Base-by-base conservation (phyloP, 2,797 vertebrate genomes). In the Catamblyrhynchus diadema region DNA sequence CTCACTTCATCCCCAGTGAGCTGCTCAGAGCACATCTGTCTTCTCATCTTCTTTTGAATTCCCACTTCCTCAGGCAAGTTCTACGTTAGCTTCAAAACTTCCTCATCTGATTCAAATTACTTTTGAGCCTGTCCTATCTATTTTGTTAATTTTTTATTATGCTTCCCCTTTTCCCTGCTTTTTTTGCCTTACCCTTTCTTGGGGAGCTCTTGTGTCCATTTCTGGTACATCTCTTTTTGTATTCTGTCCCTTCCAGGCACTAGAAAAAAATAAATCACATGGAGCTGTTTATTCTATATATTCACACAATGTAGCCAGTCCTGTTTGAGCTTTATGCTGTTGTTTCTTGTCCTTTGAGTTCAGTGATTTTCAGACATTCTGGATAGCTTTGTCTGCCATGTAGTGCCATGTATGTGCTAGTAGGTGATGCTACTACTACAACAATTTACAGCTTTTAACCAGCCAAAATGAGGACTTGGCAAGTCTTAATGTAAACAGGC, bases 101-200 rank as follows among this genome's bases (percentile, higher is more conserved):
- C 42, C n/a, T 85, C 20, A 41, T 87, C 42, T 59, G 62, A 89
- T 87, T 78, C 47, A 90, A 69, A 81, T 91, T 30, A 51, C 28
- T 91, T 91, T 77, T 78, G 66, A 93, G 30, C 35, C n/a, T 86
- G 35, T 80, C 56, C 48, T 73, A 12, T 75, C 37, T 91, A n/a
- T 94, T 95, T 88, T 83, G 32, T 66, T 86, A 24, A 22, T 66
- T 90, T 91, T 95, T 87, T 69, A 39, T 86, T 87, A 42, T 37
- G 7, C 10, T 89, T 57, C 32, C 18, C 6, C 9, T 86, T 87
- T 24, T 51, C 11, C 15, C 8, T 54, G 13, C 44, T 59, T 65
- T 80, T 80, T 89, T 88, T 83, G 11, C 25, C 18, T 92, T 81
- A 5, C 12, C 18, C 78, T 60, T 92, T 87, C 44, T 66, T 72